phyloP scores from a whole-genome alignment of 30 jellyfish, hydroid and myxozoan genomes.

The Chrysaora quinquecirrha region DNA sequence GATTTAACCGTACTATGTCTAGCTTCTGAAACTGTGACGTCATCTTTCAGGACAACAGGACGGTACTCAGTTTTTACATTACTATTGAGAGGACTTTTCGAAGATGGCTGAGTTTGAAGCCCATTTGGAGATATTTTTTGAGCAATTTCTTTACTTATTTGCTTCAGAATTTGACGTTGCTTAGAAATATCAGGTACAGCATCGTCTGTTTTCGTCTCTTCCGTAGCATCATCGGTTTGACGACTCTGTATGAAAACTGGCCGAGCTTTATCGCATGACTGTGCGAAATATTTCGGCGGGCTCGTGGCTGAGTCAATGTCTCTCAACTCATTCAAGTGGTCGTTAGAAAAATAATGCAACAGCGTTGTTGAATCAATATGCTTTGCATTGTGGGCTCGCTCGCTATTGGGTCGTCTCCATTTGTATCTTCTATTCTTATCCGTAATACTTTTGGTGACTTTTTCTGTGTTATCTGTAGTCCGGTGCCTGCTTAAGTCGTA shows the following conservation, averaged over 20 bases:
- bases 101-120: no score
- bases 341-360: not conserved
- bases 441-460: not conserved
- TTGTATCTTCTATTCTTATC: not conserved
- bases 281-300: not conserved
- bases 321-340: not conserved
- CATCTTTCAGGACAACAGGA: no score
- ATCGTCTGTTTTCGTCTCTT: no score
- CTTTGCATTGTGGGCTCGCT: not conserved
- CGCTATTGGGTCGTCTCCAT: not conserved
- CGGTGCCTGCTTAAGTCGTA: not conserved
- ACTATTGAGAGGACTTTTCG: not conserved
- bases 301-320: not conserved
- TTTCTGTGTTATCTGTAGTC: not conserved
- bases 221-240: not conserved
- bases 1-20: no score
- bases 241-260: not conserved
- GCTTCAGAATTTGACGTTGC: not conserved
- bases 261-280: not conserved
- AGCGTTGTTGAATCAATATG: not conserved
- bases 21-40: no score
- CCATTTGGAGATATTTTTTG: not conserved
- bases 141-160: not conserved
- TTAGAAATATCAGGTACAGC: not conserved
- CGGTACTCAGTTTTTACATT: not conserved